Evolutionary conservation across 2,888 invertebrate species (phyloP), one percentile per base, ranked within the genome.

Genomic region (Operophtera brumata): DNA sequence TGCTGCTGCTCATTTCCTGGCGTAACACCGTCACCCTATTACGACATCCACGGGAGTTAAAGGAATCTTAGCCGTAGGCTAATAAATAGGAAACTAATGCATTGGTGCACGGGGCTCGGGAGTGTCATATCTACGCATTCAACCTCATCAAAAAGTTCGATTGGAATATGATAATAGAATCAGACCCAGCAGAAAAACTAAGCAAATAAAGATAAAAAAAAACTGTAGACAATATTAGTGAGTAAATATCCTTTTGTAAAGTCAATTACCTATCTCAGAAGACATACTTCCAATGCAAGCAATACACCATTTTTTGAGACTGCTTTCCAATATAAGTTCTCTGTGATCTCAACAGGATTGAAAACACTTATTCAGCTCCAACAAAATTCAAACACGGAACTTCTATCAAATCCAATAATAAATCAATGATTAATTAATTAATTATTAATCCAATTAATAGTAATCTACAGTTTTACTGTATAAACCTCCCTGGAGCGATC

Each of bases 361-460:
- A 41, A 47, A 45, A 14, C 59, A 57, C 48, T 47, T 54, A 57
- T 53, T 57, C 57, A 59, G 57, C 50, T 57, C 50, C 25, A 26
- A 47, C 37, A 55, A 45, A 20, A 42, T 46, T n/a, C 10, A 13
- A 20, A 9, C 30, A 26, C 11, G 14, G 36, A 30, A 40, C 12
- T 36, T 30, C 30, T 25, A 32, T 11, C 41, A 36, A 42, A 45
- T 46, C 34, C 20, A 44, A n/a, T n/a, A n/a, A n/a, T n/a, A n/a
- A n/a, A n/a, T n/a, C n/a, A n/a, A n/a, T n/a, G n/a, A n/a, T n/a
- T n/a, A n/a, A n/a, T n/a, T n/a, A n/a, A n/a, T n/a, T n/a, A n/a
- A n/a, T n/a, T n/a, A n/a, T n/a, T n/a, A n/a, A n/a, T n/a, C n/a
- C n/a, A n/a, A n/a, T n/a, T n/a, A n/a, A n/a, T n/a, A n/a, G n/a